Evolutionary conservation across 2,113 vertebrate species (phyloP), one percentile per base, ranked within the genome.

Genomic region (Tonatia bakeri): DNA sequence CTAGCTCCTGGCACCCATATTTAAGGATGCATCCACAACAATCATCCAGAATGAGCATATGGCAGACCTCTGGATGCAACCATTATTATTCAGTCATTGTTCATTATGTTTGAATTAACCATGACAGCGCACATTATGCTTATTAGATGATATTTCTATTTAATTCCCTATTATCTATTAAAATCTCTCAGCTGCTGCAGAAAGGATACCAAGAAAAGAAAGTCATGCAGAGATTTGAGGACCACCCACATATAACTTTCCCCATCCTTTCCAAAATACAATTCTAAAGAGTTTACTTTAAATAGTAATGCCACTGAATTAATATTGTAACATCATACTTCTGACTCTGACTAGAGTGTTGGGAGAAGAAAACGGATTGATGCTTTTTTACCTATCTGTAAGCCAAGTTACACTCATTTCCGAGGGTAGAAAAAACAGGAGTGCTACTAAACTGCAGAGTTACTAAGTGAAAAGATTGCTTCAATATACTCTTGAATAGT

Each of bases 41-140:
- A 81, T 88, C 91, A 91, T 86, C 93, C 91, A 19, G 3, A 97
- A 96, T 67, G 83, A 82, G 82, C 97, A 97, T 97, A 97, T 97
- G 97, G 97, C 94, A 94, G 83, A 75, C 95, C 97, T 98, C 94
- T 79, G 69, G 87, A 96, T 52, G 95, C 94, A 94, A 20, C 50
- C 85, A 76, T 75, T 95, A 96, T 95, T 94, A 96, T 93, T 97
- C 95, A 95, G 67, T 97, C 97, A 92, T 94, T 98, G 97, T 94
- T 97, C 96, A 97, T 97, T 97, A 97, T 95, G 91, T 97, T 96
- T 97, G 97, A 97, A 96, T 97, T 97, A 97, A 98, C 94, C 97
- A 36, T 95, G 97, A 97, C 97, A 97, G 96, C 94, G 95, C 26
- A 76, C 81, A 95, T 98, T 96, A 96, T 87, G 89, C 96, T 98